phyloP scores from a whole-genome alignment of 2,888 invertebrate species.

The Netelia melanura region DNA sequence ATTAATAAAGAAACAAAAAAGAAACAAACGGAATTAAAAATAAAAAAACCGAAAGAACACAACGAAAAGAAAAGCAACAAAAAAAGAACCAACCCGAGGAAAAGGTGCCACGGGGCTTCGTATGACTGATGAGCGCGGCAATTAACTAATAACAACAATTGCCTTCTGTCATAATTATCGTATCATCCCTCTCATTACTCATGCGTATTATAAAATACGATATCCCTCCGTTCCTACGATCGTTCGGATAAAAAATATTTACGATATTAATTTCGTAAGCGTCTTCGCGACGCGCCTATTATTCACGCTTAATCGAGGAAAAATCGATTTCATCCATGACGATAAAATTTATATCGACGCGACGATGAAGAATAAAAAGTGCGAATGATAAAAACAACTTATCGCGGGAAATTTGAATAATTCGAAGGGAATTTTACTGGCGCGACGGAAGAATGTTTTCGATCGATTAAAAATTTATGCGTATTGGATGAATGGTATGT shows the following conservation, averaged over 20 bases:
- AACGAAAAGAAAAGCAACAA: not conserved
- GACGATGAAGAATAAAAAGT: too few species aligned
- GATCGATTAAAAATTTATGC: conserved; percentile 64
- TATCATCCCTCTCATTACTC: conserved; percentile 37
- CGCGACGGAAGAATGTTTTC: too few species aligned
- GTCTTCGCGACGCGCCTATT: too few species aligned
- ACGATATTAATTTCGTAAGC: too few species aligned
- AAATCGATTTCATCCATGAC: not conserved
- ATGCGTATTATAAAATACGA: not conserved
- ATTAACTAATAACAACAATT: conserved; percentile 62
- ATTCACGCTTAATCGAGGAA: not conserved
- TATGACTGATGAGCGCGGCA: conserved; percentile 54
- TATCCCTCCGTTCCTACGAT: not conserved
- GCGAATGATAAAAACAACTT: too few species aligned
- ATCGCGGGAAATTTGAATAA: too few species aligned
- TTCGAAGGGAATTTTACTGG: too few species aligned
- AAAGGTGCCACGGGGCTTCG: conserved; percentile 20
- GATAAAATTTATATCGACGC: too few species aligned
- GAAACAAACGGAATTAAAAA: conserved; percentile 74
- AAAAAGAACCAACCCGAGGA: not conserved
- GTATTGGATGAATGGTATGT: not conserved
- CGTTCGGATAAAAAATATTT: conserved; percentile 22
- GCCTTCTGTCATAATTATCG: conserved; percentile 29
- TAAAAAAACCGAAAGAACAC: not conserved
- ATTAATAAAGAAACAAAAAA: conserved; percentile 73